phyloP scores from a whole-genome alignment of 2,888 invertebrate species.

The Cephus pulcher region DNA sequence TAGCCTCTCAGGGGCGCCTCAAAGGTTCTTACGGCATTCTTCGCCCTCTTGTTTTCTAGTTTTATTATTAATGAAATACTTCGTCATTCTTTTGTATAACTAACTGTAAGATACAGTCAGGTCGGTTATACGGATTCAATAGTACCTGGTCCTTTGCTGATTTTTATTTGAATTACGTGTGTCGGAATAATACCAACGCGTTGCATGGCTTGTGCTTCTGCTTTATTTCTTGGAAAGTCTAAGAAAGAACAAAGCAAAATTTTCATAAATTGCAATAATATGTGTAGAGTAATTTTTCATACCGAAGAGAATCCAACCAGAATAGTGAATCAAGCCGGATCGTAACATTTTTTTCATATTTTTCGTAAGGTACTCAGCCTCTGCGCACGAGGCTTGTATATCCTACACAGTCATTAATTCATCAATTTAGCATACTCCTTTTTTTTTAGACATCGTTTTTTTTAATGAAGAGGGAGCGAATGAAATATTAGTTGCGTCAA shows the following conservation, averaged over 20 bases:
- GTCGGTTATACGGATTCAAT: not conserved
- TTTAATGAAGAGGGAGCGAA: not conserved
- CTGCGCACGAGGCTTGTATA: constrained; percentile 16
- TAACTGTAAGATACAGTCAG: no score
- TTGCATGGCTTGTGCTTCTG: constrained; percentile 66
- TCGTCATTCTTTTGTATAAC: rapidly evolving
- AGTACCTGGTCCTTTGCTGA: constrained; percentile 27
- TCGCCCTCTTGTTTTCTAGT: constrained; percentile 2
- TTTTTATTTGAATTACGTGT: constrained; percentile 68
- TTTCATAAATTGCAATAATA: not conserved
- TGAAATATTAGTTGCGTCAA: not conserved
- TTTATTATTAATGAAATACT: not conserved
- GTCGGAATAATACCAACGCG: constrained; percentile 68
- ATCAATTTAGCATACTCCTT: not conserved
- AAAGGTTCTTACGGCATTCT: not conserved
- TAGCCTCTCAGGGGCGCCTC: constrained; percentile 2
- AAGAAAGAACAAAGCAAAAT: not conserved
- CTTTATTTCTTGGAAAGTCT: constrained; percentile 67
- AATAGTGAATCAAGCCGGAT: constrained; percentile 51
- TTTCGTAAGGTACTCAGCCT: constrained; percentile 48
- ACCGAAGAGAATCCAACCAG: constrained; percentile 65
- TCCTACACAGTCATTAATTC: constrained; percentile 7
- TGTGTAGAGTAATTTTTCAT: constrained; percentile 19
- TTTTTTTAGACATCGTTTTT: not conserved
- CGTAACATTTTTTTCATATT: constrained; percentile 56